Evolutionary conservation across 1,140 invertebrate genomes (phyloP).

Genomic region (Aricia agestis): DNA sequence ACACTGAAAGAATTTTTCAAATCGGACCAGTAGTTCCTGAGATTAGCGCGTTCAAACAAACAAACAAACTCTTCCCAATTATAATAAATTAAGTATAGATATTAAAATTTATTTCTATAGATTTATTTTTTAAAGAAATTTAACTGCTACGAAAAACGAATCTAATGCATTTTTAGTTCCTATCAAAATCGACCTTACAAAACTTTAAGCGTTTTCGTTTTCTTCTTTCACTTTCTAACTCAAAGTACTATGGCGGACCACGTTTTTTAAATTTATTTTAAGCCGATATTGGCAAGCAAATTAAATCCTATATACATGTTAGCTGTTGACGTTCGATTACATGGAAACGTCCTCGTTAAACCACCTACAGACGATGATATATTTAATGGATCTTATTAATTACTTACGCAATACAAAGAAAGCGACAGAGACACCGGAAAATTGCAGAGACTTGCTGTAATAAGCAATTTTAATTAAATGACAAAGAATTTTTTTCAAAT

Average conservation of each 20-base stretch:
- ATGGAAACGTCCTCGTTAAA: neutral
- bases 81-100: too few species aligned
- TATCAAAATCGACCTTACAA: too few species aligned
- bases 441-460: neutral
- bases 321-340: neutral
- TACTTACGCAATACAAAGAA: constrained; percentile 1
- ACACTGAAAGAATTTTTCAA: too few species aligned
- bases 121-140: too few species aligned
- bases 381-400: neutral
- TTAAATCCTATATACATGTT: neutral
- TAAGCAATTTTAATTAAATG: neutral
- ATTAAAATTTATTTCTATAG: too few species aligned
- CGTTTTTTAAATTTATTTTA: neutral
- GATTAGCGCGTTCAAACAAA: too few species aligned
- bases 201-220: too few species aligned
- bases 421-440: neutral
- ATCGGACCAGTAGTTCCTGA: too few species aligned
- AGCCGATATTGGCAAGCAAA: neutral
- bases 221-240: neutral
- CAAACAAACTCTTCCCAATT: too few species aligned
- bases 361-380: constrained; percentile 20
- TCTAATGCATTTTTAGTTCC: too few species aligned
- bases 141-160: too few species aligned
- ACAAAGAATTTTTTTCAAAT: too few species aligned
- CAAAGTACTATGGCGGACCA: neutral